Percentiles rank a stretch among this genome's conserved stretches.
These are phyloP conservation scores for Drosophila anomalata DNA, from an alignment of 2,888 invertebrate genomes.

Conservation along the genomic window DNA sequence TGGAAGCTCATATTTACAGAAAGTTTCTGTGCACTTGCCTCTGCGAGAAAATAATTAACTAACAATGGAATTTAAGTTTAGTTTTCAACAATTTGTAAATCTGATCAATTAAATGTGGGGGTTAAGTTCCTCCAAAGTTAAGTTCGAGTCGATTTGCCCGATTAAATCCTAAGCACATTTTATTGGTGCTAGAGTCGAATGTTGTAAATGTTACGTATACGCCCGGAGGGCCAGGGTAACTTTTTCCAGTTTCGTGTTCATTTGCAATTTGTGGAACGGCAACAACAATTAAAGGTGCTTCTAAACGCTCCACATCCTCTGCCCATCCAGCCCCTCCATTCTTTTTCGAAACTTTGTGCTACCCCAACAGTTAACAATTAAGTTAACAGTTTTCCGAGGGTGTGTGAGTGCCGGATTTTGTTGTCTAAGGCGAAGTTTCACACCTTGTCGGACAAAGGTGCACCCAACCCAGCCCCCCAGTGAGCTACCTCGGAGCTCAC, in stretches of 20 bases:
- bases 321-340: neutral
- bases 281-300: conserved; percentile 71
- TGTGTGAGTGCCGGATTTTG: conserved; percentile 33
- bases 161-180: conserved; percentile 73
- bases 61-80: neutral
- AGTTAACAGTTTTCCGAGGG: conserved; percentile 62
- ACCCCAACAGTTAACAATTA: conserved; percentile 69
- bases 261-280: conserved; percentile 73
- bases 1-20: neutral
- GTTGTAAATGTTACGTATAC: conserved; percentile 65
- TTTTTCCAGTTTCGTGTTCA: conserved; percentile 74
- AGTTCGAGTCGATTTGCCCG: conserved; percentile 69
- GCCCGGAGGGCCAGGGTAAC: conserved; percentile 31
- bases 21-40: neutral
- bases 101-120: conserved; percentile 34
- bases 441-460: conserved; percentile 30
- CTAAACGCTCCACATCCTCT: conserved; percentile 57
- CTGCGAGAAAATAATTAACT: neutral
- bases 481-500: neutral
- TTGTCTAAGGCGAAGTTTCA: conserved; percentile 27
- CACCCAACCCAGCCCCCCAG: neutral
- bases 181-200: conserved; percentile 66
- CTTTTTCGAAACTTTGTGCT: neutral
- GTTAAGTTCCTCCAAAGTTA: neutral
- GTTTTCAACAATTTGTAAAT: conserved; percentile 31